These are phyloP conservation scores for Chrysomallon squamiferum DNA, from an alignment of 1,140 invertebrate species.

Conservation along the genomic window DNA sequence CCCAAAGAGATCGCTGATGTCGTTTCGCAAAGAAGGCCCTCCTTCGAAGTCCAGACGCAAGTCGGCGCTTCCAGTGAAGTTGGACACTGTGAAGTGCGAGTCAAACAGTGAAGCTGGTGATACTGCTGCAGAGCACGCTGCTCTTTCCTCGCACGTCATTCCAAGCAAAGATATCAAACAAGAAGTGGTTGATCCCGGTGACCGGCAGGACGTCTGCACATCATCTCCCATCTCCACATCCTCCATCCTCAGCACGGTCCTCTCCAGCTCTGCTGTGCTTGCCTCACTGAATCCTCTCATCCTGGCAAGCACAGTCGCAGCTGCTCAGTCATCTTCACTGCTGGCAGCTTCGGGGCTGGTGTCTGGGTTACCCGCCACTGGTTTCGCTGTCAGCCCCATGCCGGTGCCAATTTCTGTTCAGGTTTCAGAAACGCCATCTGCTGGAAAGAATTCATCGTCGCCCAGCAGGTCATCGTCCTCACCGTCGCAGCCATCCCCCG, in stretches of 20 bases:
- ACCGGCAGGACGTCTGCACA: not conserved
- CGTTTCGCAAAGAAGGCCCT: conserved; percentile 18
- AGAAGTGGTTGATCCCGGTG: not conserved
- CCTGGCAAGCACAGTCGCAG: not conserved
- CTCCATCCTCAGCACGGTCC: not conserved
- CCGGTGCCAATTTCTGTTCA: conserved; percentile 7
- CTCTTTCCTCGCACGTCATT: not conserved
- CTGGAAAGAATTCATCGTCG: conserved; percentile 21
- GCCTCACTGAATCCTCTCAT: conserved; percentile 6
- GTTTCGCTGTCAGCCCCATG: not conserved
- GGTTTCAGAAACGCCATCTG: conserved; percentile 1
- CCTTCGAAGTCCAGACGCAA: conserved; percentile 34
- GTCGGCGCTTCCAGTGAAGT: conserved; percentile 32
- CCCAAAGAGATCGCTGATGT: conserved; percentile 37
- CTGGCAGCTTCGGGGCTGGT: too few species aligned
- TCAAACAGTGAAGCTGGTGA: too few species aligned
- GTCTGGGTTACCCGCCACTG: too few species aligned
- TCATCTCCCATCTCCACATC: not conserved
- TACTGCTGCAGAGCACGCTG: too few species aligned
- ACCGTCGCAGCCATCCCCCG: conserved; percentile 20
- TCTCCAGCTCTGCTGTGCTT: not conserved
- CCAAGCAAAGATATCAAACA: not conserved
- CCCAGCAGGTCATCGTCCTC: conserved; percentile 21
- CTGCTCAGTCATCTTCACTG: not conserved
- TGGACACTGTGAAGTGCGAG: conserved; percentile 6